Evolutionary conservation across 2,797 vertebrate genomes (phyloP), one percentile per base, ranked within the genome.

Genomic region (Sternotherus odoratus): DNA sequence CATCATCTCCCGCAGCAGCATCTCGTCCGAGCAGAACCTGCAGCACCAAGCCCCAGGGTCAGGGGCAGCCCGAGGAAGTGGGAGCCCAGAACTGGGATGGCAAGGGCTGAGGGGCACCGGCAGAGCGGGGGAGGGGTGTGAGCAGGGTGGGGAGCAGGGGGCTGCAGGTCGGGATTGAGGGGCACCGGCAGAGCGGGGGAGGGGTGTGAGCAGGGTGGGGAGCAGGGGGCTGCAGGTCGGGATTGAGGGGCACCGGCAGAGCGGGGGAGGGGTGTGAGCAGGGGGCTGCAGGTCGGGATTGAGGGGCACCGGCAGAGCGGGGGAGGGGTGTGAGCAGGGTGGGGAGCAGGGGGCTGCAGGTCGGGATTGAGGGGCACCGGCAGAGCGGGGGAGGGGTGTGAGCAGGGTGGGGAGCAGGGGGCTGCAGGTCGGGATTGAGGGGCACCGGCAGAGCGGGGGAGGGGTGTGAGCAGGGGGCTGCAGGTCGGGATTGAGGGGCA

Each of bases 1-100:
- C 95, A 99, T 99, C 98, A 99, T 98, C 93, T 99, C 99, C 89
- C 99, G 98, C 69, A 99, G 97, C 63, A 99, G 98, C 36, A 99
- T 98, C 36, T 98, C 96, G 79, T 99, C 99, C 0, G 98, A 99
- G 96, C 99, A 98, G 94, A 99, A 99, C 97, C 99, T 99, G 97
- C 36, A 28, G 0, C 0, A 63, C 77, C 33, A 3, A 0, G 0
- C 3, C 8, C 53, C 63, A 11, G 0, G 0, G 12, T 90, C 85
- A 53, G 53, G 24, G 53, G 53, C 53, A 77, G 87, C n/a, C 36
- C 4, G 0, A 0, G 81, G 46, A 77, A 39, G 93, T 7, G 49
- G 56, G 48, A 0, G 5, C 46, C 69, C 60, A 19, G 33, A 12
- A 30, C 33, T 66, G 60, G 60, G 15, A 4, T 1, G 2, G 33